Base-by-base conservation (phyloP, 2,888 invertebrate genomes). In the Limenitis camilla region DNA sequence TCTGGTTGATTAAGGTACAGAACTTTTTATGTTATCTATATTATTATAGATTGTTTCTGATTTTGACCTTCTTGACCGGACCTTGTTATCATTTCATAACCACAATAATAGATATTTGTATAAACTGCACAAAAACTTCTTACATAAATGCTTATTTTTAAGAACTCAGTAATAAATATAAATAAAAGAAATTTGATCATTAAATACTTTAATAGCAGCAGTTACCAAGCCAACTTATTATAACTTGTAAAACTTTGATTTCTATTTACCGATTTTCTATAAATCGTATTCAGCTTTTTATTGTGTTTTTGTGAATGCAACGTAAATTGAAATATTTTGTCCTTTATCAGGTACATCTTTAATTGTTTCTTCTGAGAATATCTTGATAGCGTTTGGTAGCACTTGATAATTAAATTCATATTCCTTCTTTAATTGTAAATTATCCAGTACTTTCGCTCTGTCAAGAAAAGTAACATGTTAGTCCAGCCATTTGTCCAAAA, bases 371-470 rank as follows among this genome's bases (percentile, higher is more conserved):
- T 42, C 10, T 61, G 65, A 42, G 6, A 30, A 40, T 40, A 57
- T 46, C 10, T 67, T 71, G n/a, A 69, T 48, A 1, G 60, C 49
- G 27, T 72, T 67, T 0, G 76, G 69, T n/a, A 74, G 45, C 2
- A 74, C 58, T 42, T 82, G 73, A 56, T 77, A 81, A 1, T 66
- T 60, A 10, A 79, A 62, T 51, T 80, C 76, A 77, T 83, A 86
- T 66, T 84, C 87, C 55, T 78, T 85, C 45, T 71, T 78, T 7
- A 86, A 58, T 11, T 79, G 61, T 11, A 84, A 50, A 8, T 68
- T 62, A 58, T 79, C 78, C 40, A 86, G 58, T 31, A 68, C 63
- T 58, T 74, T 69, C n/a, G 74, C 73, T 44, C 86, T 86, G 70
- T 5, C 61, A 64, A 49, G 19, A 35, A 6, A 27, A 27, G 6